Evolutionary conservation across 2,113 vertebrate species (phyloP).

Genomic region (Gopherus flavomarginatus): DNA sequence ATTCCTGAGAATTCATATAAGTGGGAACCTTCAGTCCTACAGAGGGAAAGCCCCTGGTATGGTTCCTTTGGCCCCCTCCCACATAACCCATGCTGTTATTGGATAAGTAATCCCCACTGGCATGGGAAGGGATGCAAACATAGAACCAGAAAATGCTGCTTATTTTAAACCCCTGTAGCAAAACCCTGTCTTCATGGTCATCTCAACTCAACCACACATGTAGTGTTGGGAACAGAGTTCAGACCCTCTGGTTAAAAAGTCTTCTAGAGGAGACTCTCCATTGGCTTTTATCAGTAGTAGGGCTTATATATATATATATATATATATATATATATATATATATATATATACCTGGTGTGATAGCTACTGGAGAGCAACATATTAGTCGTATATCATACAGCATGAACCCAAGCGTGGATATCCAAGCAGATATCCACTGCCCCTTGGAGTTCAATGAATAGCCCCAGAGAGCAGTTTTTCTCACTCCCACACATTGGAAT

Average conservation of each 20-base stretch:
- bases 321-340: too few species aligned
- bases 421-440: neutral
- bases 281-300: neutral
- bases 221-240: neutral
- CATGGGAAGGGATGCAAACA: neutral
- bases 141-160: neutral
- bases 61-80: neutral
- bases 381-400: neutral
- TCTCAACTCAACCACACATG: neutral
- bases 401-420: neutral
- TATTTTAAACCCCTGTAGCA: neutral
- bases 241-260: neutral
- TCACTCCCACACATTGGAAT: neutral
- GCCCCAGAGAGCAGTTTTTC: neutral
- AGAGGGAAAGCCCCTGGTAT: neutral
- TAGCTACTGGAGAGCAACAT: neutral
- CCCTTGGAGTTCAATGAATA: neutral
- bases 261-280: neutral
- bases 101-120: neutral
- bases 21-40: neutral
- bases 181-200: neutral
- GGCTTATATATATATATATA: neutral
- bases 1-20: neutral
- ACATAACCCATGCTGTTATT: neutral
- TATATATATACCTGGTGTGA: neutral